Conservation (phyloP, 2,888 invertebrate species). For the Cosmia pyralina region DNA sequence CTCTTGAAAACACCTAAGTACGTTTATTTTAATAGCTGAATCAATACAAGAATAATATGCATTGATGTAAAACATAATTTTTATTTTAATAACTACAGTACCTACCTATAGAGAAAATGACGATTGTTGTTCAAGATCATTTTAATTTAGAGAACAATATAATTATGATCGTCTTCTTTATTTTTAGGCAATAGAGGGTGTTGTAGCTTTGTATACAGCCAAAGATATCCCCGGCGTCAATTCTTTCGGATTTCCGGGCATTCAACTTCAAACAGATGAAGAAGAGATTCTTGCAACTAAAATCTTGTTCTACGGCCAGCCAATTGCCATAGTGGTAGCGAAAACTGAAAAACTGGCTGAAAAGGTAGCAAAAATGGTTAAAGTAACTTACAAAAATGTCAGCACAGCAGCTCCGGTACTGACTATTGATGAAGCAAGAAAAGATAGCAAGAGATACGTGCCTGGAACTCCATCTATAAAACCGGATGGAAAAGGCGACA, state of each 20-base stretch:
- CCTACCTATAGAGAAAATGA: background rate
- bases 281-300: conserved; percentile 90
- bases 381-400: conserved; percentile 89
- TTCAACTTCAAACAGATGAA: conserved; percentile 78
- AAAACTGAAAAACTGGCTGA: conserved; percentile 89
- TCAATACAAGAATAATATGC: background rate
- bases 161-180: background rate
- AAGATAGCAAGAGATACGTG: conserved; percentile 82
- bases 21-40: background rate
- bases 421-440: conserved; percentile 80
- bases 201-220: conserved; percentile 91
- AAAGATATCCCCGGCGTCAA: conserved; percentile 93
- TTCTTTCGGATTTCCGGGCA: conserved; percentile 82
- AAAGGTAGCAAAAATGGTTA: conserved; percentile 89
- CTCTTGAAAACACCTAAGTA: background rate
- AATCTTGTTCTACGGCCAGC: conserved; percentile 92
- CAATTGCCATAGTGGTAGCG: conserved; percentile 93
- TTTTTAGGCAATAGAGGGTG: conserved; percentile 91
- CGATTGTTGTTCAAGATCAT: background rate
- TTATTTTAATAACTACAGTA: background rate
- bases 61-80: background rate
- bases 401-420: conserved; percentile 76
- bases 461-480: conserved; percentile 70
- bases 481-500: conserved; percentile 77
- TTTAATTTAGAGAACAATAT: background rate